A percentile compares a stretch with the other conserved stretches of the same genome.
Evolutionary conservation across 37 sponge, comb jelly and placozoan genomes (phyloP).

Genomic region (Agelas oroides): DNA sequence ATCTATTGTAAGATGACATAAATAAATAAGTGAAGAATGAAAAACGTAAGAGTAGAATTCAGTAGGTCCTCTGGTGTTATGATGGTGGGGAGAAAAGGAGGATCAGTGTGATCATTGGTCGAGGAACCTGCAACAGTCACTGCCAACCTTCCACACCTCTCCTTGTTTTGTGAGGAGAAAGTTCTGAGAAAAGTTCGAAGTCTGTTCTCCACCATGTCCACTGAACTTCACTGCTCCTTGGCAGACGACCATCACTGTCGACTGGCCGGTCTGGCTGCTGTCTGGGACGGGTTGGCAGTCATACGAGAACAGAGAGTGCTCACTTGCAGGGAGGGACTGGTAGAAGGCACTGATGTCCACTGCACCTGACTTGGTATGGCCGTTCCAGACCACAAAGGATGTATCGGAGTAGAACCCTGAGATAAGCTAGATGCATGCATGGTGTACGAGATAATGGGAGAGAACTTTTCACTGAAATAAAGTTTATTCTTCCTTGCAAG

Average conservation of each 20-base stretch:
- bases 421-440: slow-evolving; percentile 42
- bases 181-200: slow-evolving; percentile 58
- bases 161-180: slow-evolving; percentile 70
- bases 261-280: slow-evolving; percentile 9
- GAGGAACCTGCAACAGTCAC: slow-evolving; percentile 79
- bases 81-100: too few species aligned
- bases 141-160: slow-evolving; percentile 81
- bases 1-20: too few species aligned
- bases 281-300: slow-evolving; percentile 78
- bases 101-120: slow-evolving; percentile 19
- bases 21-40: too few species aligned
- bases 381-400: slow-evolving; percentile 82
- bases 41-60: too few species aligned
- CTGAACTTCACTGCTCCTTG: slow-evolving; percentile 71
- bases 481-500: not conserved
- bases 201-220: slow-evolving; percentile 21
- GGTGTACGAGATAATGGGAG: not conserved
- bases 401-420: slow-evolving; percentile 69
- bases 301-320: slow-evolving; percentile 49
- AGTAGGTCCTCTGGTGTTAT: too few species aligned
- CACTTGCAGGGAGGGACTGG: slow-evolving; percentile 68
- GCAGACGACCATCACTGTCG: slow-evolving; percentile 60
- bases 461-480: not conserved
- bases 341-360: slow-evolving; percentile 59
- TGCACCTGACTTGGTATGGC: slow-evolving; percentile 51